phyloP scores from a whole-genome alignment of 2,888 invertebrate genomes.

The Hydrotaea diabolus region DNA sequence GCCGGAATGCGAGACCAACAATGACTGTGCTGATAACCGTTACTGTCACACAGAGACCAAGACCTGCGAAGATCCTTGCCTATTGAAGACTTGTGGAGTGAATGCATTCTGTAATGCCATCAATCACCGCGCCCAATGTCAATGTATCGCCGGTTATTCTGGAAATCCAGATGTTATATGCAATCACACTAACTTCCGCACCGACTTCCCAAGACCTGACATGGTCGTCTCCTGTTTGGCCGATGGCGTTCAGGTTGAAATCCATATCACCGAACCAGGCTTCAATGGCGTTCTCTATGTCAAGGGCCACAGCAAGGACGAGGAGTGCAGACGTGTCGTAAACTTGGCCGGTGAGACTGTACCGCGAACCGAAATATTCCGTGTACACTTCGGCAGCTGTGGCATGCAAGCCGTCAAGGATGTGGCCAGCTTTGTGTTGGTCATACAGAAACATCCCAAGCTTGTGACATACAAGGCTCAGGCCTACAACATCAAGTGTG shows the following conservation, averaged over 20 bases:
- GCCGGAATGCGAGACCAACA: slow-evolving; percentile 86
- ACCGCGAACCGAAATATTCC: slow-evolving; percentile 88
- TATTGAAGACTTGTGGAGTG: slow-evolving; percentile 86
- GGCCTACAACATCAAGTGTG: slow-evolving; percentile 97
- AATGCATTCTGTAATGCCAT: slow-evolving; percentile 90
- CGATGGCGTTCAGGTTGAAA: slow-evolving; percentile 93
- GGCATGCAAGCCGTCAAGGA: slow-evolving; percentile 95
- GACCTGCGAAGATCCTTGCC: slow-evolving; percentile 91
- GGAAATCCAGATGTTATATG: slow-evolving; percentile 90
- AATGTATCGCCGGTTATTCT: slow-evolving; percentile 88
- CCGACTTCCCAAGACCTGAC: slow-evolving; percentile 92
- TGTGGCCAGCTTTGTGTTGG: slow-evolving; percentile 94
- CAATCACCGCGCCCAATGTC: slow-evolving; percentile 89
- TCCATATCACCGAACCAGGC: slow-evolving; percentile 86
- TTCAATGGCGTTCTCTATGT: slow-evolving; percentile 96
- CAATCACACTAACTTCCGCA: slow-evolving; percentile 84
- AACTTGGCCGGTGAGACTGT: slow-evolving; percentile 87
- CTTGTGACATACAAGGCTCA: slow-evolving; percentile 96
- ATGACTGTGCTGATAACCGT: slow-evolving; percentile 89
- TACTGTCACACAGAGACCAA: slow-evolving; percentile 87
- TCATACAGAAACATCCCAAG: slow-evolving; percentile 98
- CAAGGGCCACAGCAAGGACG: slow-evolving; percentile 96
- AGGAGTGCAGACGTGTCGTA: slow-evolving; percentile 91
- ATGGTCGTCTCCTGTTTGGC: slow-evolving; percentile 94
- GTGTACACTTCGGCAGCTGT: slow-evolving; percentile 94